Evolutionary conservation across 2,888 invertebrate species (phyloP).

Genomic region (Sympetrum striolatum): DNA sequence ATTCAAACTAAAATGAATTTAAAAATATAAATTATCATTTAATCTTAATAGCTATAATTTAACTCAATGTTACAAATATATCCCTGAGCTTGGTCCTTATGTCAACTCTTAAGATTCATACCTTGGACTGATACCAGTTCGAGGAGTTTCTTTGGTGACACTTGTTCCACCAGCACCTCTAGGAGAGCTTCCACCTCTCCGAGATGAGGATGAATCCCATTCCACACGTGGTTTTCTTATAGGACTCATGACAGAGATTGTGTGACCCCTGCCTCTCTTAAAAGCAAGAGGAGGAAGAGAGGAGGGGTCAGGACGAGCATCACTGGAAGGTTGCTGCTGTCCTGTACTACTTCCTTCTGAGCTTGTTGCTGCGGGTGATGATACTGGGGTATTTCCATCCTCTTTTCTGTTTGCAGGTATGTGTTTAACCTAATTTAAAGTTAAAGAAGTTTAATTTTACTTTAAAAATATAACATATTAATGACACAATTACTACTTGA

Average conservation of each 20-base stretch:
- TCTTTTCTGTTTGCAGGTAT: not conserved
- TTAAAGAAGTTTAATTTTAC: too few relatives aligned
- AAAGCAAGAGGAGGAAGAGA: slow-evolving; percentile 60
- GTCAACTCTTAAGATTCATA: slow-evolving; percentile 50
- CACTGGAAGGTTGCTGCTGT: not conserved
- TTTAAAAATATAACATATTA: too few relatives aligned
- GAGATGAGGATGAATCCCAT: not conserved
- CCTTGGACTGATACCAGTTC: slow-evolving; percentile 83
- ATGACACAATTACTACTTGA: too few relatives aligned
- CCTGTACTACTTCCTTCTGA: slow-evolving; percentile 50
- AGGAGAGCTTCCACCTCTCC: not conserved
- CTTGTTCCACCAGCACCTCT: not conserved
- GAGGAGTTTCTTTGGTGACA: slow-evolving; percentile 59
- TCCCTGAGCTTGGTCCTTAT: not conserved
- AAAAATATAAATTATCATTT: too few relatives aligned
- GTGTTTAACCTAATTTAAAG: not conserved
- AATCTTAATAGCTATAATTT: too few relatives aligned
- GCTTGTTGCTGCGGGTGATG: not conserved
- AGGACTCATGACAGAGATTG: slow-evolving; percentile 87
- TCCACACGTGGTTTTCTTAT: slow-evolving; percentile 60
- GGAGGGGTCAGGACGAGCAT: slow-evolving; percentile 38
- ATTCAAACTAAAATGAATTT: too few relatives aligned
- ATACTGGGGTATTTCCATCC: not conserved
- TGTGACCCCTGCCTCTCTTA: slow-evolving; percentile 74
- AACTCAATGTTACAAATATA: not conserved